phyloP scores from a whole-genome alignment of 2,113 vertebrate genomes.

The Ctenodactylus gundi region DNA sequence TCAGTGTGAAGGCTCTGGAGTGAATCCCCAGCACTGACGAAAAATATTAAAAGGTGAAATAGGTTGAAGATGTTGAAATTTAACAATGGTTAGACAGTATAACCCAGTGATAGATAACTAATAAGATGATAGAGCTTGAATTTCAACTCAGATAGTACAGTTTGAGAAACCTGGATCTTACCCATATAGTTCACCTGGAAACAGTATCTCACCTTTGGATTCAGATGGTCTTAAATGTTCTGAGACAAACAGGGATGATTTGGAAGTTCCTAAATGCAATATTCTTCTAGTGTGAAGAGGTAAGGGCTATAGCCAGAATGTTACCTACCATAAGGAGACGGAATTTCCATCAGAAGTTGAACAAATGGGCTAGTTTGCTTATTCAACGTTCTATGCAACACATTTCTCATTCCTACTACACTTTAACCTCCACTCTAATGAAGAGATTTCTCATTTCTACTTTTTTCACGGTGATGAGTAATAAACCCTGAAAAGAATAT shows the following conservation, averaged over 20 bases:
- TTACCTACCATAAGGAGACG: neutral
- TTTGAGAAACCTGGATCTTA: neutral
- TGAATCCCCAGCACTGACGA: too few species aligned
- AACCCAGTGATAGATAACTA: neutral
- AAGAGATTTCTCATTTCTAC: slow-evolving; percentile 23
- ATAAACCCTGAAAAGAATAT: neutral
- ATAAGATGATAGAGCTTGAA: neutral
- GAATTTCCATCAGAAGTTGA: neutral
- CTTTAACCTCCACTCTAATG: neutral
- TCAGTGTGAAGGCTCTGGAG: too few species aligned
- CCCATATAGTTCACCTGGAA: neutral
- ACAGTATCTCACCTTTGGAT: neutral
- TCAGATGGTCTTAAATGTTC: neutral
- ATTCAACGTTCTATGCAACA: neutral
- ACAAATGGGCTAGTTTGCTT: neutral
- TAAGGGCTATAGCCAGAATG: neutral
- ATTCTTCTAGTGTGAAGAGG: neutral
- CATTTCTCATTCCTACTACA: neutral
- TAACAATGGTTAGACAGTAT: neutral
- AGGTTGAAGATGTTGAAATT: neutral
- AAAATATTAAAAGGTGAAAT: too few species aligned
- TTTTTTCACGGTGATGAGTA: too few species aligned
- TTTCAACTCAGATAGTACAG: neutral
- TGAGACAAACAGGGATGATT: neutral
- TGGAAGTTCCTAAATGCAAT: neutral